Evolutionary conservation across 1,140 invertebrate species (phyloP), one percentile per base, ranked within the genome.

Genomic region (Brachystomella parvula): DNA sequence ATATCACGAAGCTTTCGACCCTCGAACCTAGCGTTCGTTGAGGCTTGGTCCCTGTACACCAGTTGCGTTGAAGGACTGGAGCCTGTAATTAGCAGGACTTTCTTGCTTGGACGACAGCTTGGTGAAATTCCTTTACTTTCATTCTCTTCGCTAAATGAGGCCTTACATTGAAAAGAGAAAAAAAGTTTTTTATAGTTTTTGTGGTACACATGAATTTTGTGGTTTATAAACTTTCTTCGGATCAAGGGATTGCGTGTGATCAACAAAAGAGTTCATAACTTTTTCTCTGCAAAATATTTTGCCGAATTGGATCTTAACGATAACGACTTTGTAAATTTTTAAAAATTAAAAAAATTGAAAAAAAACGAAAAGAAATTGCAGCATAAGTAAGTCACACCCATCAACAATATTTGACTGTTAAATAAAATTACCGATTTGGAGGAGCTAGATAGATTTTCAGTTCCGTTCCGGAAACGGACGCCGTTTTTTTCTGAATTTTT

Each of bases 81-180:
- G n/a, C 68, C 71, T 0, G 68, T 73, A 26, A 73, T 70, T 12
- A 73, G 39, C 19, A 73, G 49, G 0, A 73, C 68, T 63, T 73
- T 73, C 19, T 65, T 53, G 24, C 68, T 2, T 65, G 62, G 56
- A 2, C 63, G 19, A 9, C 17, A n/a, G 30, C 19, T 66, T 0
- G 35, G 29, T 21, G 68, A 63, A n/a, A n/a, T n/a, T 1, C 61
- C 53, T 19, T 12, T 24, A 9, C 3, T 31, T 3, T 32, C 6
- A 28, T 59, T 3, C 21, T 12, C 9, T 9, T 29, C 26, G 30
- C 30, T 29, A 12, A 29, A 9, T 15, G 6, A 26, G 12, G 24
- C 6, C 3, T 53, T 24, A 44, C 9, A 44, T 44, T 44, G 9
- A 12, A 44, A 44, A 12, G n/a, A 12, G n/a, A 44, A 9, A 12